Evolutionary conservation across 2,113 vertebrate species (phyloP), one percentile per base, ranked within the genome.

Genomic region (Callipepla squamata): DNA sequence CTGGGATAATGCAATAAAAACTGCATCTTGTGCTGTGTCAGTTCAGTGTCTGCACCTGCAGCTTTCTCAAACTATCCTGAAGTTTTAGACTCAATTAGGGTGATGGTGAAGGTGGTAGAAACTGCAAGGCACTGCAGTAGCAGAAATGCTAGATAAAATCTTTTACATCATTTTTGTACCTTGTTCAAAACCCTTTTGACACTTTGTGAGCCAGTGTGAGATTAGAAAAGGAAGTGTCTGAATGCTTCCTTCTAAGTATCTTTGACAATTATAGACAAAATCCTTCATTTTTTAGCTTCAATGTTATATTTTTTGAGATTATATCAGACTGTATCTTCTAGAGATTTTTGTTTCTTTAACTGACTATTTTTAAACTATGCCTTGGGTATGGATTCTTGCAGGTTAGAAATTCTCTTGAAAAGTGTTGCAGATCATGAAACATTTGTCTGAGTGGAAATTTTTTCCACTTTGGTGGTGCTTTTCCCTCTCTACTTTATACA

Each of bases 281-380:
- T 53, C 32, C 20, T 11, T 30, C 5, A n/a, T 72, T 23, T 75
- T 82, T 77, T 81, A 77, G 40, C 45, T 80, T 55, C 2, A 1
- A 1, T 61, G 19, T 23, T 80, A 6, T 62, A 32, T 30, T 68
- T 88, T 81, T 74, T 87, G 38, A 87, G 59, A 44, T 51, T 5
- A 6, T 40, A 51, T 87, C 59, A 59, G 34, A 45, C 25, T 38
- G 17, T 63, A 22, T 51, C 14, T 92, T 91, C 42, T 83, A 38
- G 61, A 92, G 59, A 78, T 65, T 82, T 30, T 30, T 20, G 23
- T 79, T 82, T 92, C 72, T 79, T 30, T 85, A 75, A 34, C 36
- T 70, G 42, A 11, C 74, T 94, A 57, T 82, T 95, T 95, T 94
- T 58, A 53, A 90, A 83, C 45, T 89, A 38, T 70, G n/a, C 68